Evolutionary conservation across 2,113 vertebrate species (phyloP).

Genomic region (Asarcornis scutulata): DNA sequence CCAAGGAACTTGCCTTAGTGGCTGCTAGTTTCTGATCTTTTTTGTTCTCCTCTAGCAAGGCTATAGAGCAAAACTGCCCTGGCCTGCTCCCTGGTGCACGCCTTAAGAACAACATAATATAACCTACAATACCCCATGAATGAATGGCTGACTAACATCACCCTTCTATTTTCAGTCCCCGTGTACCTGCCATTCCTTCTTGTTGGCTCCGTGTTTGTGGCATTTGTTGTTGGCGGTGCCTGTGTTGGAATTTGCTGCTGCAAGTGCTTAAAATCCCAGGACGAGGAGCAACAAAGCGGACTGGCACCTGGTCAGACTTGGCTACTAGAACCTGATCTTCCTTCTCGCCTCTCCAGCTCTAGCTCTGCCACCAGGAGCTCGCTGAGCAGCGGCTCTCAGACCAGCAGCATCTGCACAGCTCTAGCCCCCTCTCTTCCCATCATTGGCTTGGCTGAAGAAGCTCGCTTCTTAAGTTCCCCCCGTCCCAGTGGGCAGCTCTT

Average conservation of each 20-base stretch:
- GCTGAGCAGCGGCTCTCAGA: background rate
- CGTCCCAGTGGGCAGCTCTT: conserved; percentile 6
- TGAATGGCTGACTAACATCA: background rate
- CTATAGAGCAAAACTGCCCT: background rate
- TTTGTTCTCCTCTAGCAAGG: background rate
- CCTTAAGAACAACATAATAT: too few species aligned
- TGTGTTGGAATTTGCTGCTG: conserved; percentile 74
- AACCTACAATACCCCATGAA: fast-evolving
- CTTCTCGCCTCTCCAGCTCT: conserved; percentile 58
- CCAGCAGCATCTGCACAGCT: conserved; percentile 32
- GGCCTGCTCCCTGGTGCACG: background rate
- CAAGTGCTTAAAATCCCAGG: conserved; percentile 61
- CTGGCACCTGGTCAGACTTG: conserved; percentile 49
- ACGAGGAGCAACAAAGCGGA: conserved; percentile 11
- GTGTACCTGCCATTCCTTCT: conserved; percentile 75
- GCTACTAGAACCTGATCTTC: conserved; percentile 61
- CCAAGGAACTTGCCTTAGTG: background rate
- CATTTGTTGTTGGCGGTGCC: conserved; percentile 58
- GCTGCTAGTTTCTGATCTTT: background rate
- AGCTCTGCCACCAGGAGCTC: conserved; percentile 35
- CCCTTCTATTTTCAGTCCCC: conserved; percentile 55
- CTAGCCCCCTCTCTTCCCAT: conserved; percentile 31
- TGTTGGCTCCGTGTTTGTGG: conserved; percentile 61
- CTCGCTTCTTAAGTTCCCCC: background rate
- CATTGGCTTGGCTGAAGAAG: background rate